Conservation (phyloP, 2,113 vertebrate genomes). For the Pelodiscus sinensis region DNA sequence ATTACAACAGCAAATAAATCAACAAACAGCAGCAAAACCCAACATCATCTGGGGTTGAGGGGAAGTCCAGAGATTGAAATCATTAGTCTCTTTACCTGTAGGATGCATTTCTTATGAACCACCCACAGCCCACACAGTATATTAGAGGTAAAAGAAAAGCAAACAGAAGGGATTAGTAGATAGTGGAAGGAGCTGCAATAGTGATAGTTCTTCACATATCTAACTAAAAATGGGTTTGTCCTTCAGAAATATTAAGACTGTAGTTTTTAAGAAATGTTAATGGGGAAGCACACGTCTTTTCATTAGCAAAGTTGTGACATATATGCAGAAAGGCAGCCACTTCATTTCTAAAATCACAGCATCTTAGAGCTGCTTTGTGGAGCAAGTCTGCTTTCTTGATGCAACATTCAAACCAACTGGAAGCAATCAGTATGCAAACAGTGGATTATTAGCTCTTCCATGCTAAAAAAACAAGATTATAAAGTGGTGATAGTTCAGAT, state of each 20-base stretch:
- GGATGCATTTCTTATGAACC: not conserved
- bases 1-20: not conserved
- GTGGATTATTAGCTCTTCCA: not conserved
- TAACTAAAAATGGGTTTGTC: constrained; percentile 24
- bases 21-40: not conserved
- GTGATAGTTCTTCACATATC: not conserved
- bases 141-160: not conserved
- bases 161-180: not conserved
- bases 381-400: constrained; percentile 8
- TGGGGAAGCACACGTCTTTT: not conserved
- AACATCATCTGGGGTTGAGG: not conserved
- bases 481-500: not conserved
- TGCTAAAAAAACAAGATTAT: not conserved
- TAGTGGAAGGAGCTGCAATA: not conserved
- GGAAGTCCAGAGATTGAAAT: not conserved
- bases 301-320: constrained; percentile 28
- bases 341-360: constrained; percentile 34
- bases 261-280: not conserved
- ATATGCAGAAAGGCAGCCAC: not conserved
- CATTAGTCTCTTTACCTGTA: not conserved
- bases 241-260: not conserved
- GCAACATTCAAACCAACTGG: not conserved
- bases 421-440: not conserved
- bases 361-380: constrained; percentile 38
- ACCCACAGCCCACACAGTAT: not conserved